Base-by-base conservation (phyloP, 1,140 invertebrate genomes). In the Bombus sibiricus region DNA sequence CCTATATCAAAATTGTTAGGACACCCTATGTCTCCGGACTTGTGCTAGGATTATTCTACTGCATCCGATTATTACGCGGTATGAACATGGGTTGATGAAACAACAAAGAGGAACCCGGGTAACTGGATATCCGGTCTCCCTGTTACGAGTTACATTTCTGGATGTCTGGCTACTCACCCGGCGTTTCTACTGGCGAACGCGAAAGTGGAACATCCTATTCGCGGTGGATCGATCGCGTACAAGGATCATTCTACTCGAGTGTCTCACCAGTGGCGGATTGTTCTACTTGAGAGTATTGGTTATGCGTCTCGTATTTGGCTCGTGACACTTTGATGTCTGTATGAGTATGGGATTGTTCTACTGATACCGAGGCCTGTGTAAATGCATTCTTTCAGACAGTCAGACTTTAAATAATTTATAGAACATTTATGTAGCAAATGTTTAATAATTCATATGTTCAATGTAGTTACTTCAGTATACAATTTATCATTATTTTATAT, bases 191-290 rank as follows among this genome's bases (percentile, higher is more conserved):
- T 53, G 13, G 15, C 12, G 18, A 32, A 13, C 6, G 5, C 3
- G 37, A 37, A 75, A 82, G 81, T 83, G 66, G 81, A 83, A 83
- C 81, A 28, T 66, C 53, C 72, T 83, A 76, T 83, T 83, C 74
- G 8, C 34, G 37, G 39, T 12, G 32, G 37, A 83, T 83, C 81
- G 81, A 83, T 68, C 32, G n/a, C 8, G 25, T n/a, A 12, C 28
- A 6, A 47, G 15, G 80, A 64, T 82, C 39, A 82, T 82, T 82
- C 80, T 82, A 82, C 53, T 34, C 8, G 25, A 32, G 22, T 41
- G 39, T 43, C 18, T 32, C 47, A 1, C 64, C 2, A 10, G 9
- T 15, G 13, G 5, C 15, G 32, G 37, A 74, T 81, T 34, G 28
- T 73, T 81, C 53, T 64, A 32, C 39, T 78, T 34, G 37, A 39